These are phyloP conservation scores for Ptychochromis oligacanthus DNA, from an alignment of 2,113 vertebrate species.

Conservation along the genomic window DNA sequence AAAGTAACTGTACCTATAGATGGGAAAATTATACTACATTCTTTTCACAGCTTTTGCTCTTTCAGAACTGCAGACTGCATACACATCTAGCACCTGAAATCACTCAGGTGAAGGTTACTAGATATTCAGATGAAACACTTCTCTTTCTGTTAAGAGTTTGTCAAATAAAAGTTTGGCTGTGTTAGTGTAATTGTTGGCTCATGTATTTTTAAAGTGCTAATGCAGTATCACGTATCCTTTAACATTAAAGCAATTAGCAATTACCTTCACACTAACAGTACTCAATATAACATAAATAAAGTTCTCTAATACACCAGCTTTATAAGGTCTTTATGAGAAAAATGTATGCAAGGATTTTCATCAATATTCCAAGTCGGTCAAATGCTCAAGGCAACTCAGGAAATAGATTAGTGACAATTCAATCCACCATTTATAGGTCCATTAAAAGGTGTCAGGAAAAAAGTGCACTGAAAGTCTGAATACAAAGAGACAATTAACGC, in stretches of 20 bases:
- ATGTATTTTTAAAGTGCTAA: slow-evolving; percentile 3
- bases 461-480: slow-evolving; percentile 27
- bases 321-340: slow-evolving; percentile 20
- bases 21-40: neutral
- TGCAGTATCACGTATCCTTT: neutral
- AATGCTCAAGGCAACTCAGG: slow-evolving; percentile 52
- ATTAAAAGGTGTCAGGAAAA: slow-evolving; percentile 22
- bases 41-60: neutral
- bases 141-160: neutral
- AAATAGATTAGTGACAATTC: slow-evolving; percentile 59
- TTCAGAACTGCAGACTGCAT: neutral
- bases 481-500: slow-evolving; percentile 46
- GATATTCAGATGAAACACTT: neutral
- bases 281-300: slow-evolving; percentile 20
- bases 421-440: slow-evolving; percentile 22
- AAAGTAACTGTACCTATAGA: neutral
- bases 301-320: slow-evolving; percentile 23
- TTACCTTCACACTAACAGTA: slow-evolving; percentile 26
- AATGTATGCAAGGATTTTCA: slow-evolving; percentile 39
- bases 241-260: neutral
- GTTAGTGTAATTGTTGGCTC: neutral
- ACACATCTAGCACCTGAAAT: neutral
- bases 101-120: too few species aligned
- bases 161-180: neutral
- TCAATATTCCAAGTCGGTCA: slow-evolving; percentile 39